These are phyloP conservation scores for Protonemura montana DNA, from an alignment of 2,888 invertebrate genomes.

Conservation along the genomic window DNA sequence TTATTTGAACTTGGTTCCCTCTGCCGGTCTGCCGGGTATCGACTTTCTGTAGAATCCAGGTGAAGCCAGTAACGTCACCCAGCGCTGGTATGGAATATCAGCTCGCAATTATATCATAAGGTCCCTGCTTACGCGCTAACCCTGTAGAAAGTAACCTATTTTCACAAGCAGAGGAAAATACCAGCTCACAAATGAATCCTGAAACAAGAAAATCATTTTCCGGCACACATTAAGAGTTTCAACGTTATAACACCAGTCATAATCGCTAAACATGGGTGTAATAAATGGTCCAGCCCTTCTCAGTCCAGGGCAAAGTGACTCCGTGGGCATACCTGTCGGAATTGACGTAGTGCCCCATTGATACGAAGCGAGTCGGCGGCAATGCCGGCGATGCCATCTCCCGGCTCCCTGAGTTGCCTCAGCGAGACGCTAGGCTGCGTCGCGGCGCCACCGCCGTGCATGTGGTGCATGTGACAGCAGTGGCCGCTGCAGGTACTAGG, in stretches of 20 bases:
- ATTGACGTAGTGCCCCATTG: slow-evolving; percentile 95
- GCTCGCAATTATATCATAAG: not conserved
- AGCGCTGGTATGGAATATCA: not conserved
- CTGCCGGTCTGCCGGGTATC: not conserved
- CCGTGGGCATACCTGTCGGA: slow-evolving; percentile 79
- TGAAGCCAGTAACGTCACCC: not conserved
- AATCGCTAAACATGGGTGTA: not conserved
- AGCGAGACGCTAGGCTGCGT: slow-evolving; percentile 84
- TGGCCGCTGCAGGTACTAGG: slow-evolving; percentile 64
- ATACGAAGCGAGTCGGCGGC: slow-evolving; percentile 94
- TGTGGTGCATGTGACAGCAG: slow-evolving; percentile 60
- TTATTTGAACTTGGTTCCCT: not conserved
- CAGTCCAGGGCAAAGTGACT: not conserved
- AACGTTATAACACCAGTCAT: too few species aligned
- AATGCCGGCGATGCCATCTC: slow-evolving; percentile 91
- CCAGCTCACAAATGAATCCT: not conserved
- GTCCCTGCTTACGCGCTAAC: not conserved
- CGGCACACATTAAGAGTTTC: not conserved
- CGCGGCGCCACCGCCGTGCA: slow-evolving; percentile 61
- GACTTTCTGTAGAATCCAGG: slow-evolving; percentile 7
- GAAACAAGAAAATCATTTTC: not conserved
- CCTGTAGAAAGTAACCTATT: not conserved
- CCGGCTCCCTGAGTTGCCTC: slow-evolving; percentile 82
- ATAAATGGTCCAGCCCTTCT: not conserved
- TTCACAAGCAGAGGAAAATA: not conserved